These are phyloP conservation scores for Oikopleura vanhoeffeni DNA, from an alignment of 23 tunicate genomes.

Conservation along the genomic window DNA sequence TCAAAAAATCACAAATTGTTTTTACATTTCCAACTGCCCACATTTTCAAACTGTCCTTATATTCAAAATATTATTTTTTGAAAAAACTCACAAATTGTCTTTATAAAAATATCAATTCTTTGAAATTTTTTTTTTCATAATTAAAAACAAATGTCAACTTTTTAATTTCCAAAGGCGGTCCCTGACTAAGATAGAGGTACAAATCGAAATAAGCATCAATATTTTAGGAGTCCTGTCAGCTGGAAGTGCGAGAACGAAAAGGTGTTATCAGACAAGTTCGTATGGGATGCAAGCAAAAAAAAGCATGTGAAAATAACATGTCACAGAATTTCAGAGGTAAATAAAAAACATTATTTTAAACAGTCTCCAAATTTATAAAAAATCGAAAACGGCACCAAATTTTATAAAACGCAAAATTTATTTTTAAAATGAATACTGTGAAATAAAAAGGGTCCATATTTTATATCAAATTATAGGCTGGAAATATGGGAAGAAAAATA, in stretches of 20 bases:
- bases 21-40: too few relatives aligned
- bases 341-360: too few relatives aligned
- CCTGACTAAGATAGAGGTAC: not conserved
- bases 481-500: not conserved
- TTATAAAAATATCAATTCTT: not conserved
- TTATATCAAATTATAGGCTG: too few relatives aligned
- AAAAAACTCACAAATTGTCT: not conserved
- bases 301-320: constrained; percentile 3
- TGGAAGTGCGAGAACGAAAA: not conserved
- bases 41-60: too few relatives aligned
- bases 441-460: too few relatives aligned
- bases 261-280: not conserved
- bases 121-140: not conserved
- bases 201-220: too few relatives aligned
- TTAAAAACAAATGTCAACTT: not conserved
- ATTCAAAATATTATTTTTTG: too few relatives aligned
- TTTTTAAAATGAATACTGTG: too few relatives aligned
- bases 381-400: too few relatives aligned
- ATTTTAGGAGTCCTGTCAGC: not conserved
- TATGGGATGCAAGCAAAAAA: not conserved
- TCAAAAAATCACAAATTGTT: too few relatives aligned
- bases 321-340: not conserved
- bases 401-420: too few relatives aligned
- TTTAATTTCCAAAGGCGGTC: not conserved
- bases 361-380: too few relatives aligned